Base-by-base conservation (phyloP, 2,113 vertebrate species). In the Rana temporaria region DNA sequence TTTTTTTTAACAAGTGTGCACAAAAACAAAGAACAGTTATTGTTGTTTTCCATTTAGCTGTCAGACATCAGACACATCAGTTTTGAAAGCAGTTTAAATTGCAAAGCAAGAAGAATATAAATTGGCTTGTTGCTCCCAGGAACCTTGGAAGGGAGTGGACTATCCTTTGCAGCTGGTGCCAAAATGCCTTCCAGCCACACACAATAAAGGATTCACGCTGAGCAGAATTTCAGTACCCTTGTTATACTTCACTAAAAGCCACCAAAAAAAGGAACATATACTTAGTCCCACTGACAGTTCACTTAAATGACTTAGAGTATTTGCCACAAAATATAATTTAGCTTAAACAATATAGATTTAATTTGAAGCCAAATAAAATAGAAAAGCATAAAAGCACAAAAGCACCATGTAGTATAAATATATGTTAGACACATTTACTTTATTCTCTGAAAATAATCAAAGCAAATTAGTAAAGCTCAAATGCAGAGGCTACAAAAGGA, bases 41-140 rank as follows among this genome's bases (percentile, higher is more conserved):
- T 66, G 42, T 74, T n/a, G 42, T 74, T 82, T 53, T 52, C 60
- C 80, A 82, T 82, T 82, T 74, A 74, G 64, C 70, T 82, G 80
- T 82, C 80, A 82, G 19, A 65, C 70, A 42, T 32, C 11, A 56
- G 62, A 59, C 70, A 82, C 70, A 66, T 82, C 80, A 82, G 74
- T 82, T 74, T 82, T 74, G 62, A 82, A 82, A 82, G 70, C 70
- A 74, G 69, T 65, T 74, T 82, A 74, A 82, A 82, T 60, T 64
- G 80, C 80, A 82, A 82, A 82, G 74, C 48, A 74, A 82, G 70
- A 38, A 72, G 80, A 82, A 82, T 66, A 70, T 74, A 82, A 74
- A 82, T 82, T 74, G 80, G 74, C 80, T 66, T 24, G 65, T 57
- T 57, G 70, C 80, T 60, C 80, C 80, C 26, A 82, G 60, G 80